A percentile compares a stretch with the other conserved stretches of the same genome.
Evolutionary conservation across 2,113 vertebrate genomes (phyloP).

Genomic region (Corythornis cristatus): DNA sequence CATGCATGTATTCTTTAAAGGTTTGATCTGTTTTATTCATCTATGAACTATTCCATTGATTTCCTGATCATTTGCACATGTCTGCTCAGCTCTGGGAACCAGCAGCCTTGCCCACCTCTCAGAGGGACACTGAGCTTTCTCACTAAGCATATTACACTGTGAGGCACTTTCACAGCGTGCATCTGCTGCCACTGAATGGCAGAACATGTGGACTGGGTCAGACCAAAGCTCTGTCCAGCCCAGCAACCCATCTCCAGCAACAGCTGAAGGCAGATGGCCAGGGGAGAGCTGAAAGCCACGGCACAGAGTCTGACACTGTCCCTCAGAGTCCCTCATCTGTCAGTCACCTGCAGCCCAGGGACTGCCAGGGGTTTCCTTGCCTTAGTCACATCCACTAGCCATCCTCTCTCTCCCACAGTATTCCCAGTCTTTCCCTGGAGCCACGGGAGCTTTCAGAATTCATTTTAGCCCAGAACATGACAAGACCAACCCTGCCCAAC

Average conservation of each 20-base stretch:
- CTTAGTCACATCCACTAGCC: not conserved
- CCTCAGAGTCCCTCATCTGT: not conserved
- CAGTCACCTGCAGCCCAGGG: not conserved
- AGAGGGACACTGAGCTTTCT: not conserved
- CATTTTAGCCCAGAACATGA: not conserved
- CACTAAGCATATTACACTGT: not conserved
- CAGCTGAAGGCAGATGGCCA: not conserved
- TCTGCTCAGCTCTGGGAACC: not conserved
- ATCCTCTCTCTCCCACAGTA: fast-evolving
- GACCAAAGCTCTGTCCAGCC: not conserved
- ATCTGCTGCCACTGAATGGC: not conserved
- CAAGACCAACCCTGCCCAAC: not conserved
- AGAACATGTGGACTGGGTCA: not conserved
- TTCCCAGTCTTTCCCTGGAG: not conserved
- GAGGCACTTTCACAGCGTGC: not conserved
- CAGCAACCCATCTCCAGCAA: not conserved
- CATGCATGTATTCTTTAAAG: not conserved
- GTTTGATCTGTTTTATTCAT: not conserved
- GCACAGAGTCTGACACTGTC: not conserved
- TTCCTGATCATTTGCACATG: not conserved
- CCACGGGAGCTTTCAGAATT: not conserved
- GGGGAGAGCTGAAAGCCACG: not conserved
- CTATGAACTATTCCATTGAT: not conserved
- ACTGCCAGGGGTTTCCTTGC: not conserved
- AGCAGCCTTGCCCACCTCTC: not conserved